phyloP scores from a whole-genome alignment of 1,140 invertebrate genomes.

The Acromyrmex charruanus region DNA sequence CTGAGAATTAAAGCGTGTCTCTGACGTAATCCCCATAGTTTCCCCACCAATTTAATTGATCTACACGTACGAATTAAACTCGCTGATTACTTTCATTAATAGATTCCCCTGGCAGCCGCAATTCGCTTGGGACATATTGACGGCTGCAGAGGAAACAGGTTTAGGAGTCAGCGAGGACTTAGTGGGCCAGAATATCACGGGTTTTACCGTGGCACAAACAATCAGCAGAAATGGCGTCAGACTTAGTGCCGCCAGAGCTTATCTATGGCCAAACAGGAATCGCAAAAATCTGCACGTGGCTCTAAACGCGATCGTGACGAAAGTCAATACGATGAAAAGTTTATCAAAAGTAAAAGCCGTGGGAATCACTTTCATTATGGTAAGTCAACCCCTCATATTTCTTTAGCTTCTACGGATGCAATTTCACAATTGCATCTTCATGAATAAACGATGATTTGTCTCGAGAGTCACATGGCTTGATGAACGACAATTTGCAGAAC shows the following conservation, averaged over 20 bases:
- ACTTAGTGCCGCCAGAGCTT: conserved; percentile 89
- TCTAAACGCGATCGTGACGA: conserved; percentile 89
- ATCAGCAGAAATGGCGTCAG: conserved; percentile 89
- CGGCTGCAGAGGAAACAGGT: conserved; percentile 88
- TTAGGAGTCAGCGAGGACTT: conserved; percentile 88
- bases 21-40: neutral
- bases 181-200: conserved; percentile 86
- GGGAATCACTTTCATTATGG: conserved; percentile 10
- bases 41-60: neutral
- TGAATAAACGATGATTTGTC: conserved; percentile 11
- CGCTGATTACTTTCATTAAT: conserved; percentile 26
- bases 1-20: neutral
- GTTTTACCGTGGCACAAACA: conserved; percentile 86
- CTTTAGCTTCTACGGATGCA: neutral
- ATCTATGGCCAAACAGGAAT: conserved; percentile 88
- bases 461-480: neutral
- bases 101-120: conserved; percentile 87
- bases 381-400: neutral
- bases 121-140: conserved; percentile 87
- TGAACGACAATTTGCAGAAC: conserved; percentile 77
- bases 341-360: conserved; percentile 57
- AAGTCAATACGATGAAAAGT: conserved; percentile 76
- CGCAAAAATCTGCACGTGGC: conserved; percentile 91
- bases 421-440: neutral
- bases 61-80: conserved; percentile 1